Evolutionary conservation across 2,888 invertebrate species (phyloP).

Genomic region (Cryptophagus acutangulus): DNA sequence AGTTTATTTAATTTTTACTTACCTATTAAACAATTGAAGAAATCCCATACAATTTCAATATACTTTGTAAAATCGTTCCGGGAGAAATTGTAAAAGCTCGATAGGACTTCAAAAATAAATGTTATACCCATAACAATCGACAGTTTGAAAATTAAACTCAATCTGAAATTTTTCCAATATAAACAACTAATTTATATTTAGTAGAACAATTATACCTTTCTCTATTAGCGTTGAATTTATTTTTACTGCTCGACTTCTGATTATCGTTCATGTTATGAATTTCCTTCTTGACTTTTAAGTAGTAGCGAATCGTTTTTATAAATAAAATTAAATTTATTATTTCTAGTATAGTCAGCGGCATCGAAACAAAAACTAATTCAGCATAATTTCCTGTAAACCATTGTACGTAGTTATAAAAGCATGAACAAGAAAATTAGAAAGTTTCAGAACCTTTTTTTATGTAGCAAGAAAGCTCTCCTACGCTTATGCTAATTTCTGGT

Average conservation of each 20-base stretch:
- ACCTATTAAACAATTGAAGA: slow-evolving; percentile 66
- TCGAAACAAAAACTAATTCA: slow-evolving; percentile 31
- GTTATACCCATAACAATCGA: slow-evolving; percentile 76
- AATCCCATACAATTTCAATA: slow-evolving; percentile 53
- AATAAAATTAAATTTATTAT: slow-evolving; percentile 62
- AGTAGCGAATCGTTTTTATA: slow-evolving; percentile 63
- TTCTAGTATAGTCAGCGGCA: slow-evolving; percentile 59
- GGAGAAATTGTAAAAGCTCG: slow-evolving; percentile 53
- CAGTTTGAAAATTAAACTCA: slow-evolving; percentile 65
- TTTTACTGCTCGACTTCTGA: slow-evolving; percentile 19
- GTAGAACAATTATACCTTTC: slow-evolving; percentile 53
- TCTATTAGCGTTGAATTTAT: slow-evolving; percentile 51
- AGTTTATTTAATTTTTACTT: slow-evolving; percentile 24
- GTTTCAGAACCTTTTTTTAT: slow-evolving; percentile 27
- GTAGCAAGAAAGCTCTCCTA: slow-evolving; percentile 20
- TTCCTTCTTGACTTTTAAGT: slow-evolving; percentile 68
- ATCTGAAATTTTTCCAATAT: slow-evolving; percentile 49
- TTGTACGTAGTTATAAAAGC: neutral
- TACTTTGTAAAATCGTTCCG: slow-evolving; percentile 37
- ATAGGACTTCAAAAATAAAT: slow-evolving; percentile 64
- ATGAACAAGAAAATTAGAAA: no score
- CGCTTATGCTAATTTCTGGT: neutral
- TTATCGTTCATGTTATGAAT: slow-evolving; percentile 63
- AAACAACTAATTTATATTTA: neutral
- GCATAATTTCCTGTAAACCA: slow-evolving; percentile 27